Percentiles rank a stretch among this genome's conserved stretches.
These are phyloP conservation scores for Drosophila maculinotata DNA, from an alignment of 2,888 invertebrate species.

Conservation along the genomic window DNA sequence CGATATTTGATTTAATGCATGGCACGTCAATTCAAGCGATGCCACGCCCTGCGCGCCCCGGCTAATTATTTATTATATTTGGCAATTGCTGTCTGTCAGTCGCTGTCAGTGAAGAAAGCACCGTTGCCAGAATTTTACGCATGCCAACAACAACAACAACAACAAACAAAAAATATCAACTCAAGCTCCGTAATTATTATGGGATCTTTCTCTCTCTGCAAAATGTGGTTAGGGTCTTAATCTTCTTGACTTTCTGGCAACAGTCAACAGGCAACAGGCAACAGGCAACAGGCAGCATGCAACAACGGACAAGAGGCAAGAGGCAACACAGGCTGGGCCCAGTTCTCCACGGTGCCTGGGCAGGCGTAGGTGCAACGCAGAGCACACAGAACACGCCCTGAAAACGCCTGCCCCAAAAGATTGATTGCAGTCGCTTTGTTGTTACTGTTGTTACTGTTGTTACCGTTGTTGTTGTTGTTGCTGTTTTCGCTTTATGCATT, in stretches of 20 bases:
- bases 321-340: slow-evolving; percentile 36
- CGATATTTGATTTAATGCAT: slow-evolving; percentile 81
- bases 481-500: slow-evolving; percentile 12
- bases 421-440: slow-evolving; percentile 71
- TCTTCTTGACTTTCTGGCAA: slow-evolving; percentile 55
- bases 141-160: slow-evolving; percentile 55
- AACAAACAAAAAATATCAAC: slow-evolving; percentile 16
- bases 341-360: slow-evolving; percentile 46
- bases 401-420: slow-evolving; percentile 68
- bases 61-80: slow-evolving; percentile 84
- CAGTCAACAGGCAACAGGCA: slow-evolving; percentile 10
- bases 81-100: slow-evolving; percentile 83
- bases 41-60: slow-evolving; percentile 69
- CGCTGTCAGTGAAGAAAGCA: slow-evolving; percentile 72
- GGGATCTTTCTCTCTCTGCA: slow-evolving; percentile 27
- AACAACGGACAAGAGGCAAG: not conserved
- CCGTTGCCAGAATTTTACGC: slow-evolving; percentile 80
- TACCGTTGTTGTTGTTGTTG: slow-evolving; percentile 44
- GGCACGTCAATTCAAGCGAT: slow-evolving; percentile 69
- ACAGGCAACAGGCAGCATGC: not conserved
- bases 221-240: slow-evolving; percentile 71
- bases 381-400: slow-evolving; percentile 74
- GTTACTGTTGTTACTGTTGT: slow-evolving; percentile 32
- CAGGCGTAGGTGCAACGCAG: slow-evolving; percentile 83
- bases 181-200: slow-evolving; percentile 67